Percentiles rank a stretch among this genome's conserved stretches.
phyloP scores from a whole-genome alignment of 2,797 vertebrate species.

The Leuciscus waleckii region DNA sequence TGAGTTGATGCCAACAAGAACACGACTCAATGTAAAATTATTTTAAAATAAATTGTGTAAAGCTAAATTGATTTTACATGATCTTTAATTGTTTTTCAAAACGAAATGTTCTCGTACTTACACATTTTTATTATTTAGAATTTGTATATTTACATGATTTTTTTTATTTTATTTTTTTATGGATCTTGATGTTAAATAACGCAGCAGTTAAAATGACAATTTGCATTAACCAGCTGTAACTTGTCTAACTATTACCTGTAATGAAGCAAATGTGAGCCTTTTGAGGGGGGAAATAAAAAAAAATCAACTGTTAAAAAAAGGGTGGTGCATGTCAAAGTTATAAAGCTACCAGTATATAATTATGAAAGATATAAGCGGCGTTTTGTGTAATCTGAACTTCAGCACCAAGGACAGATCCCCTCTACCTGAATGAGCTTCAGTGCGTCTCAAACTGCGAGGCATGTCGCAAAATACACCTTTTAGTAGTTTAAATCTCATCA shows the following conservation, averaged over 20 bases:
- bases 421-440: neutral
- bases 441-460: neutral
- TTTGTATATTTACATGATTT: neutral
- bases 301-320: neutral
- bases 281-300: neutral
- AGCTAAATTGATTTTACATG: neutral
- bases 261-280: neutral
- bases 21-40: neutral
- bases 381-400: conserved; percentile 14
- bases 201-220: neutral
- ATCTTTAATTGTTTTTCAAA: neutral
- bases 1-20: neutral
- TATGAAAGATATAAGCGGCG: neutral
- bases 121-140: neutral
- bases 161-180: neutral
- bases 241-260: neutral
- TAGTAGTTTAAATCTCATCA: neutral
- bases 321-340: no score
- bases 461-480: neutral
- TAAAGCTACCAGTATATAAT: neutral
- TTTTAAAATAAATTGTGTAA: neutral
- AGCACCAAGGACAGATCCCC: conserved; percentile 46
- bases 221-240: neutral
- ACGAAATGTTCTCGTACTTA: neutral
- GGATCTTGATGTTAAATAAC: neutral